phyloP scores from a whole-genome alignment of 2,888 invertebrate species.

The Drosophila flavopinicola region DNA sequence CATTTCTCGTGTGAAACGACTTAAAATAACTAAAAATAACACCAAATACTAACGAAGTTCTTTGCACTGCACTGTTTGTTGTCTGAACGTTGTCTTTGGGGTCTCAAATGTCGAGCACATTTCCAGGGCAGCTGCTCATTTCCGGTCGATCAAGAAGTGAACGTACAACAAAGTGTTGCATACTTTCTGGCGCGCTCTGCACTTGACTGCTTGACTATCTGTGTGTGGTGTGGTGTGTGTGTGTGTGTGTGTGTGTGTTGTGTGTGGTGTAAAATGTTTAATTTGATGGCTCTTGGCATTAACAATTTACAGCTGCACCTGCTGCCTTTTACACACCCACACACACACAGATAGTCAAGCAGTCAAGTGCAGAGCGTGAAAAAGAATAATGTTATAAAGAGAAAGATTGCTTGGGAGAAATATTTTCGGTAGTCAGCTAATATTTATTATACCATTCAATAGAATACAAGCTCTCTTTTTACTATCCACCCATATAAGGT shows the following conservation, averaged over 20 bases:
- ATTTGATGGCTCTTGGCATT: conserved; percentile 67
- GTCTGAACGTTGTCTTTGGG: conserved; percentile 5
- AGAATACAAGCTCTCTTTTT: no score
- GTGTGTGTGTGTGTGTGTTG: conserved; percentile 1
- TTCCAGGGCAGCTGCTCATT: conserved; percentile 38
- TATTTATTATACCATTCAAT: no score
- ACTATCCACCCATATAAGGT: no score
- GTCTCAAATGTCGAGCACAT: conserved; percentile 30
- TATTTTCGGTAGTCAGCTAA: no score
- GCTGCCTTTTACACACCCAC: conserved; percentile 37
- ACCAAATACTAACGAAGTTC: conserved; percentile 44
- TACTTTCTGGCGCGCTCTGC: conserved; percentile 38
- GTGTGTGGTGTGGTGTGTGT: neutral
- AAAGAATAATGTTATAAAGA: no score
- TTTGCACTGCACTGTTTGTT: conserved; percentile 8
- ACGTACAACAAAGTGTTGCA: conserved; percentile 39
- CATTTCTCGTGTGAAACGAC: conserved; percentile 39
- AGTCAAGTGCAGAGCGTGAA: neutral
- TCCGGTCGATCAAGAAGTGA: conserved; percentile 39
- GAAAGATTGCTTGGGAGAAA: no score
- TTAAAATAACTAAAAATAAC: conserved; percentile 34
- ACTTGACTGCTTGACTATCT: neutral
- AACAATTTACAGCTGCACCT: conserved; percentile 61
- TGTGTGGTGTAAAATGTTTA: conserved; percentile 51
- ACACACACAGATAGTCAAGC: conserved; percentile 3